Base-by-base conservation (phyloP, 2,888 invertebrate genomes). In the Andrena marginata region DNA sequence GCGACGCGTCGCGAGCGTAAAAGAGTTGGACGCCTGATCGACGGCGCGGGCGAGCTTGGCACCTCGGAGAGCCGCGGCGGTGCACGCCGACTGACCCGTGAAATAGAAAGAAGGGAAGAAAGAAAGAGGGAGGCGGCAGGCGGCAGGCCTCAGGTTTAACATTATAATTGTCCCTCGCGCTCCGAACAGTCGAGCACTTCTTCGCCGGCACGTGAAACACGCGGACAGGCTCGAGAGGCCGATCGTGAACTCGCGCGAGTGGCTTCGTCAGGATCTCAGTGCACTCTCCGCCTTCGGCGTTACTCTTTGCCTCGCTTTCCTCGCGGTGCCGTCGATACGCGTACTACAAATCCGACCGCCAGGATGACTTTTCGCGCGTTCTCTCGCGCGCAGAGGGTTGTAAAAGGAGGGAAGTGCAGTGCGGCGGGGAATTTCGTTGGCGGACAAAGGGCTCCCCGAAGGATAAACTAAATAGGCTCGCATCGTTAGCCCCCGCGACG, bases 211-310 rank as follows among this genome's bases (percentile, higher is more conserved):
- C 71, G 83, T 84, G 84, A 81, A 81, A 85, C 73, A 77, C 82
- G 78, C 80, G 76, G 74, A 69, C 69, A 80, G 60, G 69, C 60
- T 67, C 77, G 68, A 60, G 67, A 51, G 20, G 76, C 67, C 49
- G 71, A 68, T 76, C 67, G 70, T 62, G 73, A 68, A 65, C 33
- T 33, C 65, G 59, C 65, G 59, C 56, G 73, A 73, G 71, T 59
- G 76, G n/a, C 33, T 56, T 56, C 56, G 51, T 63, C 65, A 71
- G 77, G 77, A 77, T 79, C 84, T 88, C 88, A 90, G 89, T 90
- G 78, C 85, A 85, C 83, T 85, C 83, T 88, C 87, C 86, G 87
- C 82, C 85, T 89, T 87, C 90, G 80, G 82, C 84, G 87, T 86
- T 88, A 56, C 67, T 13, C 13, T 0, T 42, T 10, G 13, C 54